phyloP scores from a whole-genome alignment of 2,797 vertebrate species.

The Tinamus major region DNA sequence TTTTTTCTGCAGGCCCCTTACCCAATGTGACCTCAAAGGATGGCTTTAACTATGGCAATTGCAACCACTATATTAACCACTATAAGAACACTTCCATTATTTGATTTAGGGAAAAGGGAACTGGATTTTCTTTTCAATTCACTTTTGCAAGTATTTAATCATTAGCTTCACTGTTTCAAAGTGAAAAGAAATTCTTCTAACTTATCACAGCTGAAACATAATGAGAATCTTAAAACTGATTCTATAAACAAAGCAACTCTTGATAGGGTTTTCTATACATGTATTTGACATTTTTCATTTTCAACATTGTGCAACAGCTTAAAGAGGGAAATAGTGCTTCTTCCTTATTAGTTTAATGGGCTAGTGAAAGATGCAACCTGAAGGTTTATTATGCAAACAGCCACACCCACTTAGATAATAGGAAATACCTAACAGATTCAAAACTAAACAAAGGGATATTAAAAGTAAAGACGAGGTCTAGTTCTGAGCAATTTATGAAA shows the following conservation, averaged over 20 bases:
- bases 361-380: neutral
- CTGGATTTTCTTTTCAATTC: neutral
- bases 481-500: neutral
- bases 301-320: neutral
- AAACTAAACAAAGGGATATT: neutral
- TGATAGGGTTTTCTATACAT: accelerated
- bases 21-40: neutral
- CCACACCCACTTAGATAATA: neutral
- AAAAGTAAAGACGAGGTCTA: neutral
- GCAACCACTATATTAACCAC: neutral
- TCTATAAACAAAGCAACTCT: neutral
- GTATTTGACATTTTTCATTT: neutral
- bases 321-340: neutral
- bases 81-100: neutral
- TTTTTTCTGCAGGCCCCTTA: neutral
- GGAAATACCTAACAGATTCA: neutral
- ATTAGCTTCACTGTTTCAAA: neutral
- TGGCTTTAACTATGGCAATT: neutral
- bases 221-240: neutral
- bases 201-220: neutral
- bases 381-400: neutral
- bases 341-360: neutral
- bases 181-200: neutral
- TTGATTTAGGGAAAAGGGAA: neutral
- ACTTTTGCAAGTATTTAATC: neutral